phyloP scores from a whole-genome alignment of 2,888 invertebrate genomes.

The Ormia ochracea region DNA sequence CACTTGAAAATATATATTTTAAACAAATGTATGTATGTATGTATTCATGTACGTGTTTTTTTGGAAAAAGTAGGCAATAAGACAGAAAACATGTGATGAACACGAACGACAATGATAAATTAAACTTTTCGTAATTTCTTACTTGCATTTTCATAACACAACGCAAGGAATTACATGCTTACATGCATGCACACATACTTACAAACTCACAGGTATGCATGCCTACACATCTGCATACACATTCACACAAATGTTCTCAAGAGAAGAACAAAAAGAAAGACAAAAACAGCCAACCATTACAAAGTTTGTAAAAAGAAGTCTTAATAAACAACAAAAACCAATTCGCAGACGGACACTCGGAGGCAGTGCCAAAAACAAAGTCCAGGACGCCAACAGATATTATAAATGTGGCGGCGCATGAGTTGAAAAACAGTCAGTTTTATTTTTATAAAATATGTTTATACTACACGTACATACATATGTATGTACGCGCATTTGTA shows the following conservation, averaged over 20 bases:
- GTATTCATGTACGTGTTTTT: neutral
- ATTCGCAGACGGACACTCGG: neutral
- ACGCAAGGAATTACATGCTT: constrained; percentile 19
- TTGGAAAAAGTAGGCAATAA: neutral
- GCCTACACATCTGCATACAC: neutral
- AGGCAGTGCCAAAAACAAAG: constrained; percentile 11
- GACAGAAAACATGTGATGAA: constrained; percentile 25
- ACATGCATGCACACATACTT: neutral
- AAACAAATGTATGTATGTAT: no score
- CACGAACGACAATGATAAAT: constrained; percentile 29
- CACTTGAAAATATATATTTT: constrained; percentile 19
- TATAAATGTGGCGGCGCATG: constrained; percentile 44
- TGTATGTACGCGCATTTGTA: neutral
- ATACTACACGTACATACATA: neutral
- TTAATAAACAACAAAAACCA: neutral
- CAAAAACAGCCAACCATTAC: constrained; percentile 11
- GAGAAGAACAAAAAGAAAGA: neutral
- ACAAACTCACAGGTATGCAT: neutral
- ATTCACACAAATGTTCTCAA: neutral
- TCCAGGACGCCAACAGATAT: constrained; percentile 51
- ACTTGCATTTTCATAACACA: constrained; percentile 20
- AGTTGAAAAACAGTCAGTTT: neutral
- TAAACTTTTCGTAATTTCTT: neutral
- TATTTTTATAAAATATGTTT: neutral
- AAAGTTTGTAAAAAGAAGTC: constrained; percentile 6